These are phyloP conservation scores for Porites cylindrica DNA, from an alignment of 92 coral and sea anemone species.

Conservation along the genomic window DNA sequence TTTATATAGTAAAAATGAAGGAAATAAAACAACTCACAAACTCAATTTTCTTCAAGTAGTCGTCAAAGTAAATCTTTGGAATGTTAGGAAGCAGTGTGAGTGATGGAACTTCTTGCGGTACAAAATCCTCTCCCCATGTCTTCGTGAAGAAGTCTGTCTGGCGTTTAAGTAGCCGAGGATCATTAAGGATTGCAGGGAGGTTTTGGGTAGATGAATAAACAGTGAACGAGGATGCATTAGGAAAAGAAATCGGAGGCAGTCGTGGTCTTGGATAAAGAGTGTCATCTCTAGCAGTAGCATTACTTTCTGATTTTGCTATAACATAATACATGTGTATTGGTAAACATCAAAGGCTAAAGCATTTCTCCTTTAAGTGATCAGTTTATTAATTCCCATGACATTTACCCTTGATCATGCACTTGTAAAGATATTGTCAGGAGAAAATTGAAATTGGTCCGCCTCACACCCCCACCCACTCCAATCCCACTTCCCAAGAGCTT, in stretches of 20 bases:
- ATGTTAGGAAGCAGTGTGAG: slow-evolving; percentile 88
- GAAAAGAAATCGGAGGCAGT: slow-evolving; percentile 90
- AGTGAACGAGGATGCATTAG: slow-evolving; percentile 84
- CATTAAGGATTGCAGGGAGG: slow-evolving; percentile 95
- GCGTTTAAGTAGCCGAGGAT: slow-evolving; percentile 84
- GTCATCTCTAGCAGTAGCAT: slow-evolving; percentile 66
- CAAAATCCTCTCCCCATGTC: slow-evolving; percentile 98
- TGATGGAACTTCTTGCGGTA: slow-evolving; percentile 89
- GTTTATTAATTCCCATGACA: no score
- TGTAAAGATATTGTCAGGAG: no score
- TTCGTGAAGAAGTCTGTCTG: slow-evolving; percentile 92
- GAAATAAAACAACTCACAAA: slow-evolving; percentile 62
- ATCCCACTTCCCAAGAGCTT: no score
- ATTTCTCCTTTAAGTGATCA: no score
- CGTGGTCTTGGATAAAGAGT: slow-evolving; percentile 83
- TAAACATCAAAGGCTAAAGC: no score
- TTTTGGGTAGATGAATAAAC: slow-evolving; percentile 96
- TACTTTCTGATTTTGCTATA: slow-evolving; percentile 57
- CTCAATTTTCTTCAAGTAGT: slow-evolving; percentile 85
- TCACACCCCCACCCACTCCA: no score
- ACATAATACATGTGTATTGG: background rate
- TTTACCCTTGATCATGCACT: no score
- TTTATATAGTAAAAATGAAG: background rate
- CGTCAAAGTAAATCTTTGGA: slow-evolving; percentile 83
- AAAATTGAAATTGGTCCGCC: no score